A percentile compares a stretch with the other conserved stretches of the same genome.
Conservation (phyloP, 2,888 invertebrate species). For the Cistogaster globosa region DNA sequence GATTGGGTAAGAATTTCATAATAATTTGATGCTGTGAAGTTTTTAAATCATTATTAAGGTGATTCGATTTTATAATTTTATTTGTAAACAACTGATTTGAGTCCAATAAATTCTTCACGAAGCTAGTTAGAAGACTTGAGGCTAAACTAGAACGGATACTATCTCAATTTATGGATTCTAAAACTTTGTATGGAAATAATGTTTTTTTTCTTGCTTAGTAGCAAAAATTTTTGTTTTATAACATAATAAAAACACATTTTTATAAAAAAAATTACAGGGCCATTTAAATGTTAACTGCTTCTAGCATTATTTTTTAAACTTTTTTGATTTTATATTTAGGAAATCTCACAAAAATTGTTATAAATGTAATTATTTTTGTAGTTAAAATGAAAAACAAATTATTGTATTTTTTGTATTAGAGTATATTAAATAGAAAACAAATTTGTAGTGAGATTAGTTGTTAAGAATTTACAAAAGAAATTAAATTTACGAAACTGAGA, state of each 20-base stretch:
- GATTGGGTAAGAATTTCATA: no score
- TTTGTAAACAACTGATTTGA: no score
- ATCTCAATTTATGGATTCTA: no score
- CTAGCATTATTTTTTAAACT: conserved; percentile 48
- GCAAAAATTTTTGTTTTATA: no score
- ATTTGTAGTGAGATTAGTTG: conserved; percentile 67
- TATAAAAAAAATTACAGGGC: conserved; percentile 62
- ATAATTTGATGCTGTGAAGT: no score
- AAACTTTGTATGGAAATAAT: no score
- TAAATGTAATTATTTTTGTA: conserved; percentile 71
- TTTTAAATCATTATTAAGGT: no score
- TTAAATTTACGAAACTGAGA: conserved; percentile 18
- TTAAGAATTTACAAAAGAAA: conserved; percentile 67
- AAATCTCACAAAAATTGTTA: conserved; percentile 50
- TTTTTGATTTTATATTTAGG: conserved; percentile 53
- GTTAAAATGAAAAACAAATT: conserved; percentile 51
- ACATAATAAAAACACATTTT: conserved; percentile 36
- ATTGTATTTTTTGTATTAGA: conserved; percentile 61
- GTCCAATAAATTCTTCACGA: no score
- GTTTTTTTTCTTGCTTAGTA: no score
- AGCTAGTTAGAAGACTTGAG: neutral
- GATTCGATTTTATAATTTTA: no score
- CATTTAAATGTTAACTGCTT: conserved; percentile 64
- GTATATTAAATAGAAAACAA: conserved; percentile 64
- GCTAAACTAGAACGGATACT: no score